Percentiles rank a stretch among this genome's conserved stretches.
Conservation (phyloP, 2,113 vertebrate genomes). For the Nycticryphes semicollaris region DNA sequence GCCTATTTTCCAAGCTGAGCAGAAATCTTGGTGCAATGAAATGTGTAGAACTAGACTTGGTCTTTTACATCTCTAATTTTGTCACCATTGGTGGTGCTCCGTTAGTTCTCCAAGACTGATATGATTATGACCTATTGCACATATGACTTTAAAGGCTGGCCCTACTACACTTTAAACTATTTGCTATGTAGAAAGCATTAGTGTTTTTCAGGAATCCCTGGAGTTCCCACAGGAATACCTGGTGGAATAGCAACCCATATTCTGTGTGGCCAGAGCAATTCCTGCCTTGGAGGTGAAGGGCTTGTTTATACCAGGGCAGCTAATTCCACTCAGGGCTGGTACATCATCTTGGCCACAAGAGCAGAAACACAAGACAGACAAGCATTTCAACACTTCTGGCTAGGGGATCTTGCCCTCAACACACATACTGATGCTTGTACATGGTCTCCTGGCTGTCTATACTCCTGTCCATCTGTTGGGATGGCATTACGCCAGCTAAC, state of each 20-base stretch:
- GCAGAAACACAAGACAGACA: constrained; percentile 1
- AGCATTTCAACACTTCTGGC: constrained; percentile 54
- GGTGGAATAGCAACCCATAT: not conserved
- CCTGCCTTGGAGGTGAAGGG: not conserved
- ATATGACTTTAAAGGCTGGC: not conserved
- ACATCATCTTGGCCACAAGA: not conserved
- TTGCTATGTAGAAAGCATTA: not conserved
- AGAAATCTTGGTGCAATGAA: not conserved
- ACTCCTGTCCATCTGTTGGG: constrained; percentile 75
- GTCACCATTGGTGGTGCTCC: not conserved
- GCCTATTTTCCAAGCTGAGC: not conserved
- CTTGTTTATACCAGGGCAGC: not conserved
- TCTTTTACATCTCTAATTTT: not conserved
- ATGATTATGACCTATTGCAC: not conserved
- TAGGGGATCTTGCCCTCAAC: constrained; percentile 66
- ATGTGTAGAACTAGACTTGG: not conserved
- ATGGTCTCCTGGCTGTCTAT: constrained; percentile 72
- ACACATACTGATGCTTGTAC: constrained; percentile 62
- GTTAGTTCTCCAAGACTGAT: not conserved
- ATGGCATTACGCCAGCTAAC: constrained; percentile 72
- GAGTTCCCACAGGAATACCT: not conserved
- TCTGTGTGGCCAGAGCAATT: not conserved
- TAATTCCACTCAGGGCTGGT: not conserved
- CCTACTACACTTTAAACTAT: not conserved
- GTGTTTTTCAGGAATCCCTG: not conserved